A percentile compares a stretch with the other conserved stretches of the same genome.
Evolutionary conservation across 2,797 vertebrate species (phyloP).

Genomic region (Oreortyx pictus): DNA sequence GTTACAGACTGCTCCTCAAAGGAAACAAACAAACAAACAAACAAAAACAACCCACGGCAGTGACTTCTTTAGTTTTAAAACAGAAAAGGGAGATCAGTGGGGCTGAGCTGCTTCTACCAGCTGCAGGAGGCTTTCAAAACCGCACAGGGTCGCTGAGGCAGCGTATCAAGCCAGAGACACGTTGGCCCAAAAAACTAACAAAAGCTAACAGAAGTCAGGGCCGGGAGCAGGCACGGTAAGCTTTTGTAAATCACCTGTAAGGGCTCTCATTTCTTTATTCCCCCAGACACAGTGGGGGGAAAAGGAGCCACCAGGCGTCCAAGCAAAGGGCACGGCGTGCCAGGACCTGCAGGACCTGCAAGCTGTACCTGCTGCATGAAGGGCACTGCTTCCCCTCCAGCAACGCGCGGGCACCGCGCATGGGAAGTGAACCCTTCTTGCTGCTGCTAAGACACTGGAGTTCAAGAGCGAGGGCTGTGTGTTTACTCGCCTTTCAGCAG

Average conservation of each 20-base stretch:
- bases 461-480: slow-evolving; percentile 66
- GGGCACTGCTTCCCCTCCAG: slow-evolving; percentile 26
- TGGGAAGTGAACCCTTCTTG: slow-evolving; percentile 41
- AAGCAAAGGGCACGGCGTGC: slow-evolving; percentile 36
- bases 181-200: background rate
- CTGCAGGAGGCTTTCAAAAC: background rate
- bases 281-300: background rate
- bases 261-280: background rate
- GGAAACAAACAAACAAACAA: background rate
- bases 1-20: background rate
- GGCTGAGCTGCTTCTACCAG: background rate
- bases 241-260: slow-evolving; percentile 3
- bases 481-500: slow-evolving; percentile 67
- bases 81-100: background rate
- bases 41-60: background rate
- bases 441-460: slow-evolving; percentile 59
- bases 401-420: background rate
- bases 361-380: background rate
- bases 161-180: background rate
- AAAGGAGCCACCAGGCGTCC: background rate
- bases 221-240: background rate
- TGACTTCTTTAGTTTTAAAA: background rate
- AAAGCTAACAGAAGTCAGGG: background rate
- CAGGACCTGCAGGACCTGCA: slow-evolving; percentile 9
- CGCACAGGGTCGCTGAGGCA: background rate